Conservation (phyloP, 2,113 vertebrate genomes). For the Amblyornis subalaris region DNA sequence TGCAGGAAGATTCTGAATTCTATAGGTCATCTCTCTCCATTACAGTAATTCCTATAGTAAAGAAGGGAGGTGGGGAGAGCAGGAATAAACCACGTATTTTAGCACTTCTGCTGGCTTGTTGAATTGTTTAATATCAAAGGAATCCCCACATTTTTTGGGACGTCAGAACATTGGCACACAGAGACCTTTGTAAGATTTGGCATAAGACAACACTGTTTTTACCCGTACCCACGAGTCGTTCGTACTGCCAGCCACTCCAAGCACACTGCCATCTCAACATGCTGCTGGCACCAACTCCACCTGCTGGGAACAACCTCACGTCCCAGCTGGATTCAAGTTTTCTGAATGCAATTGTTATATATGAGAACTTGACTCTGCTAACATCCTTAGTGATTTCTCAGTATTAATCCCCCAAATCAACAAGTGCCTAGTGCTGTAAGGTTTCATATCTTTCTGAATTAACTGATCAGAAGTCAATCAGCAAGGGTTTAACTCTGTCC, state of each 20-base stretch:
- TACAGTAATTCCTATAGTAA: background rate
- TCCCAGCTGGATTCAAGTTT: background rate
- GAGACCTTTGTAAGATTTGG: background rate
- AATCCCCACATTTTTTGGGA: background rate
- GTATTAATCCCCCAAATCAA: background rate
- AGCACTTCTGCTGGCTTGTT: background rate
- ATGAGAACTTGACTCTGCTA: background rate
- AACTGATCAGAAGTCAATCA: background rate
- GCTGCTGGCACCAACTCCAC: background rate
- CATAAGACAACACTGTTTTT: background rate
- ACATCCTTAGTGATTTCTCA: background rate
- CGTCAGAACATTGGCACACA: background rate
- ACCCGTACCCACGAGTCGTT: background rate
- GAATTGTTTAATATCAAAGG: background rate
- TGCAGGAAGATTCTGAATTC: background rate
- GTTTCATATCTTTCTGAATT: background rate
- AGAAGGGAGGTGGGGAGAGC: background rate
- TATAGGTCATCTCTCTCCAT: background rate
- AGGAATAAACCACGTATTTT: background rate
- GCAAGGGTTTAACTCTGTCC: background rate
- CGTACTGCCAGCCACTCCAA: background rate
- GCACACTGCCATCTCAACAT: background rate
- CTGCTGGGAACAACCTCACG: background rate
- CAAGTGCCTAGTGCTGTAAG: background rate
- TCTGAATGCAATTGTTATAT: background rate